Percentiles rank a stretch among this genome's conserved stretches.
phyloP scores from a whole-genome alignment of 2,888 invertebrate genomes.

The Coenonympha glycerion region DNA sequence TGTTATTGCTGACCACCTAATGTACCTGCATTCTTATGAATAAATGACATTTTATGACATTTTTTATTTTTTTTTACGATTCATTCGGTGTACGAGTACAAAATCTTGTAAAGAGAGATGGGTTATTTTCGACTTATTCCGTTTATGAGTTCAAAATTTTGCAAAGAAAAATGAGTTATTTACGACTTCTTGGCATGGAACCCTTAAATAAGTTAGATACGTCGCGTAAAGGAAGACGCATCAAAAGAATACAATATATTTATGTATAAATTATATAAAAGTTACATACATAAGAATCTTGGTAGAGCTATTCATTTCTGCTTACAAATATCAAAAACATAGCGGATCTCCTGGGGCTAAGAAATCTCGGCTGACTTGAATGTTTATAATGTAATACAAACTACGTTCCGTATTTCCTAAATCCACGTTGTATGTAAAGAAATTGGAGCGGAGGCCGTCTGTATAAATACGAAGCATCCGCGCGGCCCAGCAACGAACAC shows the following conservation, averaged over 20 bases:
- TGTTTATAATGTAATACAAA: not conserved
- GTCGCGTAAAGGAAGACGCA: not conserved
- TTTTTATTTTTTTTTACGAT: too few species aligned
- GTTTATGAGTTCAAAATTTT: too few species aligned
- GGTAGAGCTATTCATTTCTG: not conserved
- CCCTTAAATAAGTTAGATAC: too few species aligned
- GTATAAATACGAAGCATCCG: not conserved
- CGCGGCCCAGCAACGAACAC: not conserved
- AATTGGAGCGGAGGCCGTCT: not conserved
- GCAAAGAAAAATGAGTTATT: too few species aligned
- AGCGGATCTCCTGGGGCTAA: conserved; percentile 4
- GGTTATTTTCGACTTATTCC: too few species aligned
- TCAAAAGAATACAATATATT: not conserved
- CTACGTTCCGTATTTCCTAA: conserved; percentile 5
- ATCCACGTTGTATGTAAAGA: conserved; percentile 1
- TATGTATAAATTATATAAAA: not conserved
- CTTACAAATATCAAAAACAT: conserved; percentile 7
- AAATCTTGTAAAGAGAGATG: too few species aligned
- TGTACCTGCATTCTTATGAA: too few species aligned
- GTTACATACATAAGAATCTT: not conserved
- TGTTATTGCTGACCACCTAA: too few species aligned
- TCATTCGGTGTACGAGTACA: too few species aligned
- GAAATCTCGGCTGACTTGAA: conserved; percentile 5
- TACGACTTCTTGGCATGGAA: too few species aligned
- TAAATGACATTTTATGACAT: too few species aligned